These are phyloP conservation scores for Arion vulgaris DNA, from an alignment of 1,140 invertebrate genomes.

Conservation along the genomic window DNA sequence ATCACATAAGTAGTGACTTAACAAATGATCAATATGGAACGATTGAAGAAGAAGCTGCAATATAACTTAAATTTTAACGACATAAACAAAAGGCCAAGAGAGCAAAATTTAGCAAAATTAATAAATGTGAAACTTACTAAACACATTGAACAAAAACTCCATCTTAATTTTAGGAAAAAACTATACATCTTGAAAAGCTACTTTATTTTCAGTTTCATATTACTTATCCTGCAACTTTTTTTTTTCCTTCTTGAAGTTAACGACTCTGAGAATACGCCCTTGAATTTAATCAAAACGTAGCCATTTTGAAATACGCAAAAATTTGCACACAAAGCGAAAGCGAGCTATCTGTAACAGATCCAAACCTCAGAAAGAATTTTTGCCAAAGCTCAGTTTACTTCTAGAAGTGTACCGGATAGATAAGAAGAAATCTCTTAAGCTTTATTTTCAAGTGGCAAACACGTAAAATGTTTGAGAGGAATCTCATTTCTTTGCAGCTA, in stretches of 20 bases:
- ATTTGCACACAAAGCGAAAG: background rate
- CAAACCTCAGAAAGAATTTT: background rate
- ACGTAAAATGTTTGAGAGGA: background rate
- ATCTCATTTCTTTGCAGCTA: background rate
- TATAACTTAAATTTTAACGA: too few relatives aligned
- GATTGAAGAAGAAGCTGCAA: too few relatives aligned
- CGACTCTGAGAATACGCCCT: background rate
- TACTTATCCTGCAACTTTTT: background rate
- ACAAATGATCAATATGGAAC: too few relatives aligned
- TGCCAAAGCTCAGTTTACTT: background rate
- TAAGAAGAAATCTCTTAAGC: background rate
- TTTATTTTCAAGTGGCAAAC: slow-evolving; percentile 7
- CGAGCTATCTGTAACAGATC: background rate
- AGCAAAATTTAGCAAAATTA: too few relatives aligned
- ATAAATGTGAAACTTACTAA: too few relatives aligned
- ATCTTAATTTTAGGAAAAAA: too few relatives aligned
- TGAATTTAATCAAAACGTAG: background rate
- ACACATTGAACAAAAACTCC: too few relatives aligned
- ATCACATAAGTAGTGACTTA: too few relatives aligned
- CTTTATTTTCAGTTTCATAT: background rate
- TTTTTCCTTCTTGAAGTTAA: background rate
- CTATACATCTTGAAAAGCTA: too few relatives aligned
- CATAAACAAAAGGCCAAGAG: too few relatives aligned
- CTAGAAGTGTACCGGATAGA: background rate
- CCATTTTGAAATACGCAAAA: background rate